Evolutionary conservation across 2,888 invertebrate species (phyloP), one percentile per base, ranked within the genome.

Genomic region (Nasonovia ribisnigri): DNA sequence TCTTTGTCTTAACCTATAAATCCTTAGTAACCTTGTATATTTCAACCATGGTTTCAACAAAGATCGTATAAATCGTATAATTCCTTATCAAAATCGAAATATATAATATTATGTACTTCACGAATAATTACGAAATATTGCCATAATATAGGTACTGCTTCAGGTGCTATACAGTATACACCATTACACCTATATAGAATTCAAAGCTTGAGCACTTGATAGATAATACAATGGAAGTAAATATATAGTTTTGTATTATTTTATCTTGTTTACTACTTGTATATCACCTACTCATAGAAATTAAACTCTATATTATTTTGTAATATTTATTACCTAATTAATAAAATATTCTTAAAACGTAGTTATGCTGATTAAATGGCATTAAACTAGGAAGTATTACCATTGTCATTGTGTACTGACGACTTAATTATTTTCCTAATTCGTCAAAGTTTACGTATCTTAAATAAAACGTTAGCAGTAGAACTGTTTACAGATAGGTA

Each of bases 311-410:
- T 36, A 77, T 36, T 77, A 36, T 36, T 77, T 77, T 36, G 36
- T 77, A 67, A 67, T 67, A 67, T 42, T 77, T 20, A 77, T 77
- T 77, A 36, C 20, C 77, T 77, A 77, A 77, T 77, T 36, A 54
- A 54, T 54, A 54, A 26, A 88, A 11, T 88, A 54, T 88, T 42
- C 54, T 88, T 54, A 26, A 54, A 88, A 54, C 54, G 54, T 54
- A 54, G 11, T 88, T 54, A 42, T 88, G 88, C 36, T 88, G 88
- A 88, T 77, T 51, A 88, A 88, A 42, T 29, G 16, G 26, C 0
- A 43, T 54, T 43, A 43, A 88, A 29, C 89, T 89, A 57, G 89
- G 89, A 89, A 57, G 43, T 57, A 24, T 89, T 43, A 89, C 43
- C 29, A 16, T 89, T 43, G 54, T 54, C 88, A 88, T 42, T 42